These are phyloP conservation scores for Halotydeus destructor DNA, from an alignment of 1,140 invertebrate species.

Conservation along the genomic window DNA sequence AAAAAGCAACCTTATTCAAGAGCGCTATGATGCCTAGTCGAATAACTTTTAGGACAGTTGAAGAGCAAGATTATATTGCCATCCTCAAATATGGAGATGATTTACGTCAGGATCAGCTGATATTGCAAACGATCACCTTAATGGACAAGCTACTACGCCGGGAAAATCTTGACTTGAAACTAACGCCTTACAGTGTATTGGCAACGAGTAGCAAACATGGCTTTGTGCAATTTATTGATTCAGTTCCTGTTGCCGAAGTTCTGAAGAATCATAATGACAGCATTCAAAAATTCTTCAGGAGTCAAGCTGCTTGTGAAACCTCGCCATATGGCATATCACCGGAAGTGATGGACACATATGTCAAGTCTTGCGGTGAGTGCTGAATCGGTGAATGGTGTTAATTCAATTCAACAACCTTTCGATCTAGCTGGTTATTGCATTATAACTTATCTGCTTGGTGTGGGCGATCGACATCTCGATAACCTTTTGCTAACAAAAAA, in stretches of 20 bases:
- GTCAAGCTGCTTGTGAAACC: conserved; percentile 44
- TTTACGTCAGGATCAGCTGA: conserved; percentile 91
- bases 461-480: conserved; percentile 93
- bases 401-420: conserved; percentile 5
- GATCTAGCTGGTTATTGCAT: conserved; percentile 81
- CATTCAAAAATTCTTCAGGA: conserved; percentile 73
- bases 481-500: conserved; percentile 74
- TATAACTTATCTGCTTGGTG: conserved; percentile 89
- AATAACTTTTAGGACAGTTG: conserved; percentile 64
- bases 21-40: conserved; percentile 93
- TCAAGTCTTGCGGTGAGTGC: conserved; percentile 65
- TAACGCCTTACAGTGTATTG: conserved; percentile 81
- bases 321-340: conserved; percentile 70
- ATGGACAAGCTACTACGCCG: conserved; percentile 79
- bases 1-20: conserved; percentile 74
- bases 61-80: conserved; percentile 56
- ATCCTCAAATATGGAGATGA: conserved; percentile 99
- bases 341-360: conserved; percentile 93
- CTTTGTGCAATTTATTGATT: conserved; percentile 94
- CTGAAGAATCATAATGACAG: conserved; percentile 52
- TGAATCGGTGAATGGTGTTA: conserved; percentile 1
- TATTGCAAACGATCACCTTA: conserved; percentile 82
- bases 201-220: conserved; percentile 86
- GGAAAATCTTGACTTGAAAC: conserved; percentile 82
- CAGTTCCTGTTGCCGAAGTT: conserved; percentile 73